Evolutionary conservation across 2,797 vertebrate species (phyloP).

Genomic region (Anableps anableps): DNA sequence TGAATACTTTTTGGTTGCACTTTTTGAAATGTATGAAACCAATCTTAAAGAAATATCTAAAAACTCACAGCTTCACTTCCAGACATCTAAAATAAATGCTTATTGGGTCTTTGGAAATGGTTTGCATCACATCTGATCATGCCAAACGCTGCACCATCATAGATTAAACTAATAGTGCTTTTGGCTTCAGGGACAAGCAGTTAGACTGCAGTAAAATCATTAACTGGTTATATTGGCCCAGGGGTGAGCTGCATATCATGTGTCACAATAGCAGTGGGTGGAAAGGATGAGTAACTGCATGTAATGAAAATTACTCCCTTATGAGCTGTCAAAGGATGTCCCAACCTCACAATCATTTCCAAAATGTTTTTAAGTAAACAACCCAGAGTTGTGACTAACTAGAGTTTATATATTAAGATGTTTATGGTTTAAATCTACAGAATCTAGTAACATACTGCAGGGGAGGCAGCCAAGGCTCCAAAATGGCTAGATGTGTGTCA

Average conservation of each 20-base stretch:
- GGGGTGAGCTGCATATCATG: neutral
- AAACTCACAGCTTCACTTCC: neutral
- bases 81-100: neutral
- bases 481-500: slow-evolving; percentile 40
- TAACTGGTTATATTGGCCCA: slow-evolving; percentile 12
- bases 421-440: slow-evolving; percentile 7
- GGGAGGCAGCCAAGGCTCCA: neutral
- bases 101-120: neutral
- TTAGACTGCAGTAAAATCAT: neutral
- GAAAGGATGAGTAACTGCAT: slow-evolving; percentile 1
- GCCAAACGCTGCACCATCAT: slow-evolving; percentile 2
- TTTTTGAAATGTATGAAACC: neutral
- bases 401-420: neutral
- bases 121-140: slow-evolving; percentile 4
- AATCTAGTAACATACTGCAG: slow-evolving; percentile 22
- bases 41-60: neutral
- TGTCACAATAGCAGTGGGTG: neutral
- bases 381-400: neutral
- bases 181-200: slow-evolving; percentile 14
- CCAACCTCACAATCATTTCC: neutral
- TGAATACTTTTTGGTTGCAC: too few species aligned
- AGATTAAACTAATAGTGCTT: neutral
- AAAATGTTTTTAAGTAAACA: neutral
- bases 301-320: neutral
- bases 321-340: neutral